Percentiles rank a stretch among this genome's conserved stretches.
Evolutionary conservation across 1,140 invertebrate genomes (phyloP).

Genomic region (Chrysomallon squamiferum): DNA sequence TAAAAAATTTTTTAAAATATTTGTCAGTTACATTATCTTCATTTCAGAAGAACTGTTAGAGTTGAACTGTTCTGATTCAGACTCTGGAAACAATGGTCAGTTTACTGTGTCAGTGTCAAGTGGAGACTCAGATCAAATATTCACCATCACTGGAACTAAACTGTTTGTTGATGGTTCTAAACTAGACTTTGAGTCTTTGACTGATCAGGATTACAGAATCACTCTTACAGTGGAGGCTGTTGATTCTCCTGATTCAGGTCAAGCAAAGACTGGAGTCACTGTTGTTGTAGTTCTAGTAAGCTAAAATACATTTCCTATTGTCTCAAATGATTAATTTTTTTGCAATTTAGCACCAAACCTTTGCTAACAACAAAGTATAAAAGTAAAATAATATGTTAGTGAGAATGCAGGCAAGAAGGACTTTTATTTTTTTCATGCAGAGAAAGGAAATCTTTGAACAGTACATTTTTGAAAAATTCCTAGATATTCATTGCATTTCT

Average conservation of each 20-base stretch:
- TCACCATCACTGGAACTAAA: not conserved
- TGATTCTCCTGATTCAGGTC: not conserved
- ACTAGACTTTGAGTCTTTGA: not conserved
- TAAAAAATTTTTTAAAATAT: too few relatives aligned
- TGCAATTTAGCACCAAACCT: too few relatives aligned
- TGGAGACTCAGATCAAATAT: not conserved
- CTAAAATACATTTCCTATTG: too few relatives aligned
- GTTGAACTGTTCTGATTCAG: not conserved
- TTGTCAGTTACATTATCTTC: too few relatives aligned
- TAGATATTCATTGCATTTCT: too few relatives aligned
- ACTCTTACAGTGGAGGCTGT: slow-evolving; percentile 1
- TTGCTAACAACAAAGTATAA: too few relatives aligned
- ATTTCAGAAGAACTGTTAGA: not conserved
- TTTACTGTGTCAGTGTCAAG: not conserved
- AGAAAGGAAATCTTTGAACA: too few relatives aligned
- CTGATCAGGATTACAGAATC: not conserved
- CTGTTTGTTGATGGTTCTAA: not conserved
- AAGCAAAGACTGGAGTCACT: not conserved
- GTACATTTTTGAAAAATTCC: too few relatives aligned
- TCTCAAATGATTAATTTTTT: too few relatives aligned
- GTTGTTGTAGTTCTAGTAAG: not conserved
- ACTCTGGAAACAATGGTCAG: not conserved
- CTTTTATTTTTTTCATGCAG: too few relatives aligned
- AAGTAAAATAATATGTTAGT: too few relatives aligned
- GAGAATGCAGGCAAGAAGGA: too few relatives aligned